Base-by-base conservation (phyloP, 2,888 invertebrate genomes). In the Catocala nupta region DNA sequence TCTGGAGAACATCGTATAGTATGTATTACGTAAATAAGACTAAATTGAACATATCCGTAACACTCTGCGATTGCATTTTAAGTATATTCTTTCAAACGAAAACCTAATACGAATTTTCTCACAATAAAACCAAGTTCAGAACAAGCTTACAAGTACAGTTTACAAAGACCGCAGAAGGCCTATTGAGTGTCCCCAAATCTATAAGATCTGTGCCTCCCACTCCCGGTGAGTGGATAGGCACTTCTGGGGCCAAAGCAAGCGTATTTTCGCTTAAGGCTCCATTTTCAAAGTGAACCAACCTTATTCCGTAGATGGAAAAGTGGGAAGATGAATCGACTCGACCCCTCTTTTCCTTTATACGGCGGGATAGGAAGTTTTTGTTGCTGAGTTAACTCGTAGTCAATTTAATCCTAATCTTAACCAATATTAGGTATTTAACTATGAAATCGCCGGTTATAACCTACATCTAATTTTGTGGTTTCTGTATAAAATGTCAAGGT, bases 321-420 rank as follows among this genome's bases (percentile, higher is more conserved):
- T 82, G 85, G 84, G 87, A 85, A 86, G 86, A 83, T 89, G 87
- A 87, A 89, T 86, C 78, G 71, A 72, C 65, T 75, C 82, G 85
- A 85, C 84, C 77, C 78, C 77, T 43, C n/a, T 43, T n/a, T 43
- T 9, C 11, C 43, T 84, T 84, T 83, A 80, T 77, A 65, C 73
- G 70, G 54, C 53, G 77, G 78, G 84, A 85, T 82, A 81, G 79
- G 78, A 79, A 81, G 79, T 80, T 78, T 83, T 79, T 75, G 77
- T 71, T 68, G 67, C 71, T 54, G 9, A 50, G 45, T 60, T 59
- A 50, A 59, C 42, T 25, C 52, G 39, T 45, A 25, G 12, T 25
- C 36, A 33, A 53, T 34, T n/a, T 44, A 55, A n/a, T 54, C 34
- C 43, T 25, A 25, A 25, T 25, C 36, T 39, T 8, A 6, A 36